Conservation (phyloP, 2,113 vertebrate species). For the Myodes glareolus region DNA sequence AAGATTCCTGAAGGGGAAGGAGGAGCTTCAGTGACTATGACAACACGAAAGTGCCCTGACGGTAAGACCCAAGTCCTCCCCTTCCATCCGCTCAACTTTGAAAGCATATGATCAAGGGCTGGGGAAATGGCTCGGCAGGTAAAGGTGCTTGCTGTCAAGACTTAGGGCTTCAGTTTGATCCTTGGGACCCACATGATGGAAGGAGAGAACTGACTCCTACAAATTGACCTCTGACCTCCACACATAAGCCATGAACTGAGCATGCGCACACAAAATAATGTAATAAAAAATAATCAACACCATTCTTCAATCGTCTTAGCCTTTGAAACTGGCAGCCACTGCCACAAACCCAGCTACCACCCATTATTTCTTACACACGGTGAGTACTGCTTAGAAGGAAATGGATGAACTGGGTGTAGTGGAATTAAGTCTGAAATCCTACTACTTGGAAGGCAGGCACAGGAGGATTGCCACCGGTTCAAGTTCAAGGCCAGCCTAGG, state of each 20-base stretch:
- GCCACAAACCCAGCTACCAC: background rate
- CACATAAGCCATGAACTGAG: background rate
- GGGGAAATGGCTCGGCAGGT: too few relatives aligned
- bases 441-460: background rate
- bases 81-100: background rate
- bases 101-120: background rate
- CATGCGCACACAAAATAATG: background rate
- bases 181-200: too few relatives aligned
- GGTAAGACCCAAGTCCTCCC: background rate
- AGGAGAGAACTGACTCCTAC: background rate
- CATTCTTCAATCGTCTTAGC: background rate
- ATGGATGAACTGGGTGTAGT: background rate
- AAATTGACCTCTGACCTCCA: background rate
- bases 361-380: background rate
- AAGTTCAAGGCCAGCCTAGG: background rate
- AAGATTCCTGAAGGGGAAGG: background rate
- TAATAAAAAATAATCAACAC: background rate
- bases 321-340: background rate
- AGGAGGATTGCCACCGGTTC: background rate
- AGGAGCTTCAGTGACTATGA: rapidly evolving
- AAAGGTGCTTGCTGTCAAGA: background rate
- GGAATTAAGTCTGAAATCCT: background rate
- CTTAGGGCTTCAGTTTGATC: background rate
- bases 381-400: background rate
- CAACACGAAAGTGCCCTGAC: background rate